Base-by-base conservation (phyloP, 2,888 invertebrate genomes). In the Platyscelio sp. region DNA sequence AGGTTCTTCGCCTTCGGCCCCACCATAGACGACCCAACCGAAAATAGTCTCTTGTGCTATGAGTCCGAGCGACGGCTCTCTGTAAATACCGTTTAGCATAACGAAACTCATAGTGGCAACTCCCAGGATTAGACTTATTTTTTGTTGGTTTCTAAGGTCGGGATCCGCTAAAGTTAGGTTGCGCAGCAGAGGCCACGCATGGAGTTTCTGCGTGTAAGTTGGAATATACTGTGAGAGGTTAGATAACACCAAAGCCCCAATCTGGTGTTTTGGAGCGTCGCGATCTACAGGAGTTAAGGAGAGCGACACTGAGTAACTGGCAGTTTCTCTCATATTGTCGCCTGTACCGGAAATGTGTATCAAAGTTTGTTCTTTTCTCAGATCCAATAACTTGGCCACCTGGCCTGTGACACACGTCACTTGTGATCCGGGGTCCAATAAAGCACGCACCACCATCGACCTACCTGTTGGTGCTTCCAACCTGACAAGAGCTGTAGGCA, bases 361-460 rank as follows among this genome's bases (percentile, higher is more conserved):
- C 15, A 56, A 56, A 20, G 24, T 24, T 5, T 38, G 13, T 15
- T 56, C 27, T n/a, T 56, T 56, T 27, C 20, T 56, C 27, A 56
- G 43, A 3, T 3, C 3, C 24, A 63, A n/a, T 26, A 43, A 13
- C 7, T 63, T 40, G 7, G 20, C 43, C 3, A 63, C 43, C 7
- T 43, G 2, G 1, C 24, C 43, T 1, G 63, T 20, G 3, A 63
- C 4, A 11, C 63, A 63, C 3, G 63, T 6, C 7, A 43, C 63
- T 18, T 63, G 63, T n/a, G 63, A 63, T 3, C 63, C 63, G 7
- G 38, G 63, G 26, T 63, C 63, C 38, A 63, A 13, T 7, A 63
- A 26, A 24, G 63, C 63, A 6, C 63, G 63, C 9, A 40, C 63
- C 43, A 63, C 20, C 9, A 63, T 40, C n/a, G 40, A 43, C 26